These are phyloP conservation scores for Morbakka virulenta DNA, from an alignment of 30 jellyfish, hydroid and myxozoan species.

Conservation along the genomic window DNA sequence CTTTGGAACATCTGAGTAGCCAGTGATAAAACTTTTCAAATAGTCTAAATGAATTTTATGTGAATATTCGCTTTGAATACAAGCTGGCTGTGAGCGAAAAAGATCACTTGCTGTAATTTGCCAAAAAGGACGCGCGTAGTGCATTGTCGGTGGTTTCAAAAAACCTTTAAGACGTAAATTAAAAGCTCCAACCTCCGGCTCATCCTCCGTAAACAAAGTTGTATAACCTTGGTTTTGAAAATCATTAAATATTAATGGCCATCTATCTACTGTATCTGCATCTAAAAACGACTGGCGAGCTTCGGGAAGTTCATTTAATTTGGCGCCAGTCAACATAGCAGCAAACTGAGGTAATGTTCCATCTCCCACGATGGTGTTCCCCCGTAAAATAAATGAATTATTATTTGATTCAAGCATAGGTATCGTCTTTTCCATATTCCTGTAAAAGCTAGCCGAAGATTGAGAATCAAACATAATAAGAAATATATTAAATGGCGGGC, in stretches of 20 bases:
- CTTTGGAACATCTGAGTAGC: conserved; percentile 3
- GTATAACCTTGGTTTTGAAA: conserved; percentile 3
- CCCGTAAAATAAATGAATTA: neutral
- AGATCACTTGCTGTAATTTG: neutral
- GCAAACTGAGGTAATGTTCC: conserved; percentile 26
- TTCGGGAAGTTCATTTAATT: neutral
- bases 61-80: neutral
- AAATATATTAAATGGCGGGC: neutral
- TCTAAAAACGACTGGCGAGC: neutral
- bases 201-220: conserved; percentile 13
- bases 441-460: neutral
- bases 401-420: neutral
- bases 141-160: conserved; percentile 10
- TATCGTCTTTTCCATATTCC: neutral
- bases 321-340: neutral
- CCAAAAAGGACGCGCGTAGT: conserved; percentile 20
- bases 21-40: neutral
- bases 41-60: conserved; percentile 1
- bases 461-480: neutral
- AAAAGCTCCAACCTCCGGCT: conserved; percentile 23
- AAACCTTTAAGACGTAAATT: conserved; percentile 11
- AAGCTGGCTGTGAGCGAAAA: neutral
- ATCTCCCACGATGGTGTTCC: conserved; percentile 30
- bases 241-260: conserved; percentile 24
- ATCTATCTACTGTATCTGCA: neutral